Base-by-base conservation (phyloP, 2,113 vertebrate species). In the Prinia subflava region DNA sequence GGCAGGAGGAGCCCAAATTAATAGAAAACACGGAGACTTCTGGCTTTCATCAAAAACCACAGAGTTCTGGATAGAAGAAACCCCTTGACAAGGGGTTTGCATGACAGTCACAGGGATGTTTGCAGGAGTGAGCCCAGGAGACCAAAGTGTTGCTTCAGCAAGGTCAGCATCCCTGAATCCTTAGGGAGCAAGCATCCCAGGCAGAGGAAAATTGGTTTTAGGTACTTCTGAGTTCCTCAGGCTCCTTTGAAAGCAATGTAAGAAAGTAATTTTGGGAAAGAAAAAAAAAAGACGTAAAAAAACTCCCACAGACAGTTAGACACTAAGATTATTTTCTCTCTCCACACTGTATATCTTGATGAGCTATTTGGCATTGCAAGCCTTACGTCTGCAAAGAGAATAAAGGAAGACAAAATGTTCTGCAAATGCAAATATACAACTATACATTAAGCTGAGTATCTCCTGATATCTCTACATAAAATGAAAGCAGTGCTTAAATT, bases 371-470 rank as follows among this genome's bases (percentile, higher is more conserved):
- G 78, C 81, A 95, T 87, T 94, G 84, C 67, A 89, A 92, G 69
- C 53, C 62, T 69, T 53, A n/a, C 6, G 35, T 83, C 83, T 90
- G 85, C 74, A 87, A 89, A 94, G 75, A 87, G 78, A 84, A 92
- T 87, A 95, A 95, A 94, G 62, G 79, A 94, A 97, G 91, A 95
- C 91, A 95, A 95, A 95, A 94, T 82, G 93, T 97, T 94, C 92
- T 90, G 86, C 76, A 95, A 92, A 94, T 79, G 92, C 87, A 92
- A 96, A 96, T 94, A 94, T 71, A 81, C 59, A 92, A n/a, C 75
- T 77, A 63, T 80, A 83, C 90, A 83, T 94, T 92, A 93, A 62
- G 75, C 67, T 56, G 71, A 91, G 50, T 74, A 92, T 94, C 94
- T 93, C 59, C 74, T 93, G 87, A 93, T 91, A 92, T 83, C 84